Conservation (phyloP, 2,888 invertebrate species). For the Acleris holmiana region DNA sequence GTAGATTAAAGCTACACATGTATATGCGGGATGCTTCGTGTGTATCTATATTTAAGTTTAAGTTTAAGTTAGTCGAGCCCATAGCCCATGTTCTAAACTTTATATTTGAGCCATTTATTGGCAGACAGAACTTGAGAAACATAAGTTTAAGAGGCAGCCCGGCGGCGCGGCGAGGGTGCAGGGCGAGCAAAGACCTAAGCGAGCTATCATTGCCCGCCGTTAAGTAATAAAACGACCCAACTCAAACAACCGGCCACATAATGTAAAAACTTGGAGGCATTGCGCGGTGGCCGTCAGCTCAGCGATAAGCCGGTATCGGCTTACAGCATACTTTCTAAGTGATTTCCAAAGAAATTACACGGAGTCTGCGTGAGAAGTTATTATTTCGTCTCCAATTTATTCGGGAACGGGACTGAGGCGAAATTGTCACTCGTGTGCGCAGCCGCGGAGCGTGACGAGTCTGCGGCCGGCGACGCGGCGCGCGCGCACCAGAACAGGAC, state of each 20-base stretch:
- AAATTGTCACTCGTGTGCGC: constrained; percentile 17
- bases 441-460: constrained; percentile 9
- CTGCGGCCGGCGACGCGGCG: constrained; percentile 2
- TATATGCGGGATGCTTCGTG: no score
- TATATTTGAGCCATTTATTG: neutral
- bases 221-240: constrained; percentile 10
- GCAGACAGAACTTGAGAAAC: neutral
- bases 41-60: no score
- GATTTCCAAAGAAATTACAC: no score
- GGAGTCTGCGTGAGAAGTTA: neutral
- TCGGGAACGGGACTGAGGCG: constrained; percentile 11
- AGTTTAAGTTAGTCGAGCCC: no score
- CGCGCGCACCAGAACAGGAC: constrained; percentile 4
- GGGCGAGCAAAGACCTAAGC: constrained; percentile 4
- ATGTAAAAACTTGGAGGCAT: constrained; percentile 5
- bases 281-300: neutral
- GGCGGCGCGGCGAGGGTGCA: neutral
- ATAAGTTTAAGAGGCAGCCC: neutral
- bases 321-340: no score
- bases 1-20: no score
- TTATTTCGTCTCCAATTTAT: neutral
- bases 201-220: neutral
- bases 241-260: constrained; percentile 7
- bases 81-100: no score
- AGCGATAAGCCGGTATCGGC: constrained; percentile 8